Conservation (phyloP, 2,888 invertebrate species). For the Aleiodes alternator region DNA sequence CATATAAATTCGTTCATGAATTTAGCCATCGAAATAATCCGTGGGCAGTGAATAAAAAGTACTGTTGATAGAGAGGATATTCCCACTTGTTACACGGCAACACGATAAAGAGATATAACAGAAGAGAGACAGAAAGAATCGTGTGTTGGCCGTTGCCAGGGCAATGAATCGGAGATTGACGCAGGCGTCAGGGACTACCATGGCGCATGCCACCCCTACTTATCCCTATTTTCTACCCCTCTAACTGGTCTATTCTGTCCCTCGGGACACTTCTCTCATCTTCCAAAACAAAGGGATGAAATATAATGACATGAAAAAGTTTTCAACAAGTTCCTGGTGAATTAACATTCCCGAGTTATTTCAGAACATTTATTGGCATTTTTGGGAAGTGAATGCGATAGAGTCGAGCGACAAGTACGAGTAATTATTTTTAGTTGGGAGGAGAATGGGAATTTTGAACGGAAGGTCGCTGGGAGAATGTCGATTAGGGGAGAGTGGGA, state of each 20-base stretch:
- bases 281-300: conserved; percentile 7
- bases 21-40: conserved; percentile 20
- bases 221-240: background rate
- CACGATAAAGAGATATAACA: conserved; percentile 47
- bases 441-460: no score
- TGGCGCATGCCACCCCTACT: conserved; percentile 53
- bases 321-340: background rate
- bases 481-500: no score
- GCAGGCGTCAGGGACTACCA: conserved; percentile 64
- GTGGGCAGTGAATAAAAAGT: conserved; percentile 31
- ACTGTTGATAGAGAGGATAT: conserved; percentile 19
- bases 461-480: no score
- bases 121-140: conserved; percentile 47
- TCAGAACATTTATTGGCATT: background rate
- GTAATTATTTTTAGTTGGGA: no score
- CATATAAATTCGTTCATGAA: background rate
- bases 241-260: background rate
- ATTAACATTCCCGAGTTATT: background rate
- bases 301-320: conserved; percentile 1
- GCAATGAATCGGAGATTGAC: conserved; percentile 71
- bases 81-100: conserved; percentile 66
- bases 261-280: conserved; percentile 9
- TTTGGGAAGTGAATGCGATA: background rate
- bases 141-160: conserved; percentile 68
- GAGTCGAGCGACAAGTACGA: background rate